phyloP scores from a whole-genome alignment of 92 coral and sea anemone genomes.

The Palythoa grandis region DNA sequence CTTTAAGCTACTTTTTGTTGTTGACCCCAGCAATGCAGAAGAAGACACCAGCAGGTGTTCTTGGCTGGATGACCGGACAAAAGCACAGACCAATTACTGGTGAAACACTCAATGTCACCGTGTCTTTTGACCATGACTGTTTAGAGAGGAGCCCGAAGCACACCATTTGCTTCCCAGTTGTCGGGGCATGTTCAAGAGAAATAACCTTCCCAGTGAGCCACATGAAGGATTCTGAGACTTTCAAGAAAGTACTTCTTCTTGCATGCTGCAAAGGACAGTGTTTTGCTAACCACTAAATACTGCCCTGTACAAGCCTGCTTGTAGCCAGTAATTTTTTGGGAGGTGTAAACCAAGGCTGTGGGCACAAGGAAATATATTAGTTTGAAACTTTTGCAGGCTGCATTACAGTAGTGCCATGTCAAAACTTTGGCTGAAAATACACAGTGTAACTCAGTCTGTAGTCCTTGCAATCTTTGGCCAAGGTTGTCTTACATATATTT shows the following conservation, averaged over 20 bases:
- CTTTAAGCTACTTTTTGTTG: conserved; percentile 39
- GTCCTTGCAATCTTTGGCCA: conserved; percentile 33
- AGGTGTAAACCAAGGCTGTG: conserved; percentile 22
- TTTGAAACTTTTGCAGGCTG: conserved; percentile 30
- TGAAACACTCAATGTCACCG: conserved; percentile 39
- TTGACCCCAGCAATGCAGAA: conserved; percentile 17
- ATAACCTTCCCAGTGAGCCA: conserved; percentile 56
- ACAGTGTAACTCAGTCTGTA: conserved; percentile 8
- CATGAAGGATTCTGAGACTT: conserved; percentile 30
- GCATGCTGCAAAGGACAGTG: conserved; percentile 52
- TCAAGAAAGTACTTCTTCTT: conserved; percentile 40
- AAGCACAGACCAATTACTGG: conserved; percentile 37
- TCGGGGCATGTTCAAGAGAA: conserved; percentile 50
- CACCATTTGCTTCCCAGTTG: conserved; percentile 44
- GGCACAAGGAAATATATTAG: conserved; percentile 17
- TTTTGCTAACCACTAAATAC: conserved; percentile 46
- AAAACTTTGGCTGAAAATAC: conserved; percentile 21
- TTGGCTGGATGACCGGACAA: conserved; percentile 52
- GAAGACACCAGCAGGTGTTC: conserved; percentile 46
- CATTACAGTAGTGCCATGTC: conserved; percentile 16
- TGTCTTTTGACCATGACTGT: conserved; percentile 42
- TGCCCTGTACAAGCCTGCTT: conserved; percentile 23
- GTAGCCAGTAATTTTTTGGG: conserved; percentile 32
- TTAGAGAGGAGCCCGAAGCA: conserved; percentile 35
- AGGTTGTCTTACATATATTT: conserved; percentile 29